These are phyloP conservation scores for Etheostoma spectabile DNA, from an alignment of 2,113 vertebrate genomes.

Conservation along the genomic window DNA sequence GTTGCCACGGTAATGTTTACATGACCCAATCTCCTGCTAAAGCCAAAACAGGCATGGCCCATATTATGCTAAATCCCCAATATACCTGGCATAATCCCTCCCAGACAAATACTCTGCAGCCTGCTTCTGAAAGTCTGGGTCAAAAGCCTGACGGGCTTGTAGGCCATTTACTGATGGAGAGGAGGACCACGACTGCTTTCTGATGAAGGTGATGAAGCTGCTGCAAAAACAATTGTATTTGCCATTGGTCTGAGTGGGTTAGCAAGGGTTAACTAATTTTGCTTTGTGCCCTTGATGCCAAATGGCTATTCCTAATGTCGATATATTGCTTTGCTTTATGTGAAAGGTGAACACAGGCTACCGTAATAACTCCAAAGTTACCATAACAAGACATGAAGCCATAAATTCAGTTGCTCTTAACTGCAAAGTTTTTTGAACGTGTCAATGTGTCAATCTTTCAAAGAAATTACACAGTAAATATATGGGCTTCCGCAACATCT, in stretches of 20 bases:
- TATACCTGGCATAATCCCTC: conserved; percentile 77
- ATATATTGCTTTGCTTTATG: neutral
- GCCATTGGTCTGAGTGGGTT: neutral
- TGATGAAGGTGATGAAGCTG: neutral
- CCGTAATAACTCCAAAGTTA: neutral
- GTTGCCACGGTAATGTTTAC: conserved; percentile 73
- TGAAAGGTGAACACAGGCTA: neutral
- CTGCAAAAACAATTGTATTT: neutral
- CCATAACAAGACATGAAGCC: too few species aligned
- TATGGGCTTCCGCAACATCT: too few species aligned
- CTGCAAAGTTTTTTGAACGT: too few species aligned
- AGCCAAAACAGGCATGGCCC: conserved; percentile 73
- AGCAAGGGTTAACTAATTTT: conserved; percentile 2
- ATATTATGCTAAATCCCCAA: conserved; percentile 75
- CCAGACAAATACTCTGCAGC: conserved; percentile 52
- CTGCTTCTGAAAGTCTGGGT: conserved; percentile 34
- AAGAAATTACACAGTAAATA: too few species aligned
- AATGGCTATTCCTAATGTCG: neutral
- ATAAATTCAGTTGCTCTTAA: too few species aligned
- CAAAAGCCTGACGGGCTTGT: neutral
- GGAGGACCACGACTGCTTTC: neutral
- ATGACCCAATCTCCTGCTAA: conserved; percentile 70
- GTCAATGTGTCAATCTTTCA: too few species aligned
- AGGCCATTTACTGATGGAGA: conserved; percentile 13
- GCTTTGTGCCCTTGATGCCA: neutral